phyloP scores from a whole-genome alignment of 2,888 invertebrate species.

The Biston betularia region DNA sequence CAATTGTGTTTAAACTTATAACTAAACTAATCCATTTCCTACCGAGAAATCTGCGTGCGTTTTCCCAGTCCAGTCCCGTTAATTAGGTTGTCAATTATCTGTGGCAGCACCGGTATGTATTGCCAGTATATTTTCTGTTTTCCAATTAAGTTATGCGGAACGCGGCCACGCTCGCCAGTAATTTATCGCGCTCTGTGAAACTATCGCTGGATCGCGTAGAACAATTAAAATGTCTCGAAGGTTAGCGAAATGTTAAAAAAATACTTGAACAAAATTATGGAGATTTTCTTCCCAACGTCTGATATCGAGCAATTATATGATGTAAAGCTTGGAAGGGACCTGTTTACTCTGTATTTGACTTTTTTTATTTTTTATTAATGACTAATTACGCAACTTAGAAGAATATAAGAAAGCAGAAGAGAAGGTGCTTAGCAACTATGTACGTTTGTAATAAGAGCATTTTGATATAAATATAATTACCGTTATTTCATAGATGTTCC shows the following conservation, averaged over 20 bases:
- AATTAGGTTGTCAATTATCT: constrained; percentile 50
- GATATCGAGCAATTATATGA: too few relatives aligned
- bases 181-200: constrained; percentile 58
- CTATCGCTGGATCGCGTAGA: constrained; percentile 35
- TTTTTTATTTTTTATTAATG: not conserved
- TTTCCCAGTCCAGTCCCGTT: constrained; percentile 28
- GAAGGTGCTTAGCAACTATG: too few relatives aligned
- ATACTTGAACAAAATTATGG: too few relatives aligned
- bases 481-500: too few relatives aligned
- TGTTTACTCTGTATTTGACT: not conserved
- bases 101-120: constrained; percentile 41
- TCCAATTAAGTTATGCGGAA: constrained; percentile 84
- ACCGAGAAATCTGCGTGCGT: constrained; percentile 18
- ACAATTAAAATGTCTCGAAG: not conserved
- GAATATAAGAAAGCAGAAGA: not conserved
- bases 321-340: not conserved
- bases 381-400: not conserved
- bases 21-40: constrained; percentile 32
- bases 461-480: too few relatives aligned
- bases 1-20: constrained; percentile 1
- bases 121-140: constrained; percentile 58
- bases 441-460: too few relatives aligned
- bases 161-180: constrained; percentile 64
- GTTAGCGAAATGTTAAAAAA: constrained; percentile 3
- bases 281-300: too few relatives aligned